Percentiles rank a stretch among this genome's conserved stretches.
These are phyloP conservation scores for Desmophyllum pertusum DNA, from an alignment of 92 coral and sea anemone genomes.

Conservation along the genomic window DNA sequence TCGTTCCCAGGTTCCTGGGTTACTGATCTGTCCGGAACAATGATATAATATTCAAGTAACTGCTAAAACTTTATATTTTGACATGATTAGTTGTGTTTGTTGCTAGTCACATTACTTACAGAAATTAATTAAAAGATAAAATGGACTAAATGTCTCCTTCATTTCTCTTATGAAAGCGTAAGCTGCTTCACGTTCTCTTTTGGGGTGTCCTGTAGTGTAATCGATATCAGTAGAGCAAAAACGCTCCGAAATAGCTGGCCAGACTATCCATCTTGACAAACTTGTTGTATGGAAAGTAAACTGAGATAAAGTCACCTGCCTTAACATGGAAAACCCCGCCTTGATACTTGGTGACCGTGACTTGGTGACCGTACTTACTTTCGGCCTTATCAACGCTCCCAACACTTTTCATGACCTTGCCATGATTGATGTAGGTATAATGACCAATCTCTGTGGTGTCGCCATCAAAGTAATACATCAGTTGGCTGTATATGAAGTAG, in stretches of 20 bases:
- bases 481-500: conserved; percentile 90
- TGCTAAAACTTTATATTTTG: too few species aligned
- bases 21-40: too few species aligned
- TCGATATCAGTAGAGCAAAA: conserved; percentile 51
- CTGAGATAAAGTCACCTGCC: too few species aligned
- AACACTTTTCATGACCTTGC: conserved; percentile 46
- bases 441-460: conserved; percentile 39
- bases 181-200: too few species aligned
- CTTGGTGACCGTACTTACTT: conserved; percentile 49
- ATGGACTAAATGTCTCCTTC: too few species aligned
- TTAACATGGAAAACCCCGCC: background rate
- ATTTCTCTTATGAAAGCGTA: too few species aligned
- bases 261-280: background rate
- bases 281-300: background rate
- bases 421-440: conserved; percentile 52
- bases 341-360: conserved; percentile 8
- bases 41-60: too few species aligned
- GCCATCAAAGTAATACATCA: conserved; percentile 60
- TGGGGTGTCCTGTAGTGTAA: too few species aligned
- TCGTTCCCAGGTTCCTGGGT: too few species aligned
- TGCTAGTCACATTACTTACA: too few species aligned
- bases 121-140: too few species aligned
- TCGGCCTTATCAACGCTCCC: conserved; percentile 4
- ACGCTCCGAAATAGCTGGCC: conserved; percentile 77
- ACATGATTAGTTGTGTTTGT: too few species aligned